Percentiles rank a stretch among this genome's conserved stretches.
Evolutionary conservation across 2,888 invertebrate genomes (phyloP).

Genomic region (Norana najaformis): DNA sequence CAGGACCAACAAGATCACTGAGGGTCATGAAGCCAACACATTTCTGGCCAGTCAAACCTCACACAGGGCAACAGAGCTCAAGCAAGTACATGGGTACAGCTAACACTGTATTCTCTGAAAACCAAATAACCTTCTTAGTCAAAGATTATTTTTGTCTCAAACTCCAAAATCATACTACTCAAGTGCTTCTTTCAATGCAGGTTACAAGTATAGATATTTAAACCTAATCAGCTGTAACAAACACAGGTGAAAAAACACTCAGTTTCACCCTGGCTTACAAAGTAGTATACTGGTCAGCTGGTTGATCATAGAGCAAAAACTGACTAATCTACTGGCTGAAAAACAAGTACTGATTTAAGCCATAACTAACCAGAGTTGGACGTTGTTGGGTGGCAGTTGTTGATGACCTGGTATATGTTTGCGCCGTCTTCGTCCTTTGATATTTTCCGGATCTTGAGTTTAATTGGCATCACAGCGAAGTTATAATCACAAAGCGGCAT

Average conservation of each 20-base stretch:
- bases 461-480: conserved; percentile 1
- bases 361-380: not conserved
- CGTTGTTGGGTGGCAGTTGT: not conserved
- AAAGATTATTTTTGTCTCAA: no score
- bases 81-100: not conserved
- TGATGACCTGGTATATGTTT: conserved; percentile 17
- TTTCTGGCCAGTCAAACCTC: not conserved
- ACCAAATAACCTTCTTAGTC: no score
- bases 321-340: not conserved
- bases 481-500: not conserved
- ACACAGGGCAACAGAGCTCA: not conserved
- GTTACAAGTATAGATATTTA: no score
- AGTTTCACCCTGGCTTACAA: not conserved
- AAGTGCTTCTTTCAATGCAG: no score
- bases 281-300: not conserved
- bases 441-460: conserved; percentile 19
- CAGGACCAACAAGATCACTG: no score
- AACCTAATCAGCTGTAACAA: no score
- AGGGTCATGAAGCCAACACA: no score
- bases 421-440: not conserved
- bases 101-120: no score
- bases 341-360: not conserved
- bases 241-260: not conserved
- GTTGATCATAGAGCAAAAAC: not conserved
- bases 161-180: no score